Evolutionary conservation across 2,888 invertebrate genomes (phyloP), one percentile per base, ranked within the genome.

Genomic region (Schrankia costaestrigalis): DNA sequence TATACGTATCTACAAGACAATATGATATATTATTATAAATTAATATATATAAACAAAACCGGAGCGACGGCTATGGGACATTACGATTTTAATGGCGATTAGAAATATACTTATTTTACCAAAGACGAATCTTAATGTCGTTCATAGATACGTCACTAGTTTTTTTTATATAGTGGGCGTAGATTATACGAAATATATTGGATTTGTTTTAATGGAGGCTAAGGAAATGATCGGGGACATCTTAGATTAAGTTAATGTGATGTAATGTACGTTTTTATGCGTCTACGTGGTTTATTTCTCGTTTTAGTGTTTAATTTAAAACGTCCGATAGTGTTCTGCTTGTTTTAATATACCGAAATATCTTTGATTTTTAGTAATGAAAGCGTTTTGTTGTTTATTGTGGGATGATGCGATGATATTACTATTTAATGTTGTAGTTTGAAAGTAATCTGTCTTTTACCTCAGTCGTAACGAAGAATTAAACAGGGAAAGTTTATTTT

Each of bases 11-110:
- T 71, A 65, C 71, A 71, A 55, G 66, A 64, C 68, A 69, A 70
- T 73, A 78, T 80, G 80, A 82, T 80, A 77, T 73, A 83, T 83
- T 76, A 68, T 59, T 74, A 43, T 51, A 51, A 51, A n/a, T n/a
- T n/a, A n/a, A n/a, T 56, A 54, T 54, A 53, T 27, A 31, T 24
- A 21, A 38, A 37, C 46, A 56, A 39, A 51, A 55, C 58, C 41
- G 41, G 55, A 26, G 43, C 27, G 64, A 74, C 78, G 71, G 71
- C 78, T 79, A 67, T 36, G 49, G 56, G 69, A 72, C 69, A 68
- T 76, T 64, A 71, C 66, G 63, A 29, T 68, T 76, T 75, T 80
- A 79, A 79, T 77, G 66, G 71, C 74, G 76, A 77, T 78, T 79
- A 78, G 74, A 71, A 71, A 66, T 68, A 68, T 67, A 72, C 61